Conservation (phyloP, 2,888 invertebrate genomes). For the Hemithea aestivaria region DNA sequence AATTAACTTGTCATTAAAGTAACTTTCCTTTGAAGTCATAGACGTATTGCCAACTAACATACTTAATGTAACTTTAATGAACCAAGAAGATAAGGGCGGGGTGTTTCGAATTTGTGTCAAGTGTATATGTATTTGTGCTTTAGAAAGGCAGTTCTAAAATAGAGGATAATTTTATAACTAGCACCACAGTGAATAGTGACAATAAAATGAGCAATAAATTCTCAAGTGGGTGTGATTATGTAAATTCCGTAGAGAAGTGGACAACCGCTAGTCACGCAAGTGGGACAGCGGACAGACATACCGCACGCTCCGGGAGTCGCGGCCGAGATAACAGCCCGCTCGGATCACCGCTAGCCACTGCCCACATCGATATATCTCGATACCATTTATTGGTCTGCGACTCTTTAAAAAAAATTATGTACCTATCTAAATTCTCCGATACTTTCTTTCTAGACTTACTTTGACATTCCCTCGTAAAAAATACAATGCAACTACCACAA, state of each 20-base stretch:
- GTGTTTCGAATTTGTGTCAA: no score
- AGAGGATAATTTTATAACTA: background rate
- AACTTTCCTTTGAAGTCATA: no score
- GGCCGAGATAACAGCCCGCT: conserved; percentile 36
- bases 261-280: conserved; percentile 31
- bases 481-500: no score
- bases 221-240: conserved; percentile 22
- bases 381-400: no score
- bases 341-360: conserved; percentile 28
- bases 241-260: conserved; percentile 28
- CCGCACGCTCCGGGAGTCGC: conserved; percentile 31
- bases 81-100: no score
- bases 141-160: conserved; percentile 1
- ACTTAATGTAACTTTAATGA: no score
- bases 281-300: conserved; percentile 32
- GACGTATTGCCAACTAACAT: no score
- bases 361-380: conserved; percentile 22
- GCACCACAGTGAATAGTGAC: background rate
- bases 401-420: no score
- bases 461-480: no score
- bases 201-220: conserved; percentile 15
- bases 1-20: no score
- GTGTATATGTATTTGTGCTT: background rate
- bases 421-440: no score
- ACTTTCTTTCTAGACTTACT: no score